Evolutionary conservation across 2,797 vertebrate species (phyloP).

Genomic region (Falco columbarius): DNA sequence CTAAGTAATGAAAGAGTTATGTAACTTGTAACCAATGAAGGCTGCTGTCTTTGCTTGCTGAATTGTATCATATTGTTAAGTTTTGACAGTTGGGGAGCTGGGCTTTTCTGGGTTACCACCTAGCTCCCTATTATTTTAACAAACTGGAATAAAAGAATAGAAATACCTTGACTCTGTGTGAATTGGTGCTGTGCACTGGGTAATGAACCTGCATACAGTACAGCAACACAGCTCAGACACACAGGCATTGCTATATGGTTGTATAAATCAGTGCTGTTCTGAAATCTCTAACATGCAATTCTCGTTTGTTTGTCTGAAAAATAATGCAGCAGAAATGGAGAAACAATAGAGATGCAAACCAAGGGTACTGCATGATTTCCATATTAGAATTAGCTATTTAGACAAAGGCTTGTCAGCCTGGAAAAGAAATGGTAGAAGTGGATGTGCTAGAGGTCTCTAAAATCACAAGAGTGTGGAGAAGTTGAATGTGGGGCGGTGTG

Average conservation of each 20-base stretch:
- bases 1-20: too few species aligned
- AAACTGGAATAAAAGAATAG: too few species aligned
- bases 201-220: too few species aligned
- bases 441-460: neutral
- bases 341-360: neutral
- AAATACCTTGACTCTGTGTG: too few species aligned
- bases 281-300: neutral
- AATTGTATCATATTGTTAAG: too few species aligned
- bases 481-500: accelerated
- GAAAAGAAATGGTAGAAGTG: neutral
- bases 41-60: too few species aligned
- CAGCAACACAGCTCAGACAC: neutral
- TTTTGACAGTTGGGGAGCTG: too few species aligned
- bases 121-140: too few species aligned
- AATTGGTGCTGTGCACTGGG: too few species aligned
- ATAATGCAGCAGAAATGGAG: neutral
- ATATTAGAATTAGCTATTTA: neutral
- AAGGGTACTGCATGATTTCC: neutral
- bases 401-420: neutral
- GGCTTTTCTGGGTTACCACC: too few species aligned
- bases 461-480: accelerated
- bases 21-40: too few species aligned
- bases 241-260: neutral
- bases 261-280: neutral
- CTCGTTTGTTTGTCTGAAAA: neutral